Base-by-base conservation (phyloP, 64 coral and sea anemone species). In the Montipora capricornis region DNA sequence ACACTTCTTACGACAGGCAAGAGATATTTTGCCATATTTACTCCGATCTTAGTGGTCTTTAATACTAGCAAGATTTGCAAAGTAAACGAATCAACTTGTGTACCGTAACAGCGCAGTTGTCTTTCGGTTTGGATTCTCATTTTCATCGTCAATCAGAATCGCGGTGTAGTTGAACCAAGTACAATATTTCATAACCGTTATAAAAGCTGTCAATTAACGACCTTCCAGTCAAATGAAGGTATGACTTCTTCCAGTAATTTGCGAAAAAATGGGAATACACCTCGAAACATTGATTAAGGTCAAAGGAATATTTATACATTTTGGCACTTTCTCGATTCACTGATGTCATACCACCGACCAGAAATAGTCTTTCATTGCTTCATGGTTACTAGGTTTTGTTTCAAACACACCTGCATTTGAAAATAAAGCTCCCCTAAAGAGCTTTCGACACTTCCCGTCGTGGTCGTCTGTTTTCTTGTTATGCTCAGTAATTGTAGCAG, bases 271-370 rank as follows among this genome's bases (percentile, higher is more conserved):
- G 17, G 3, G 44, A 49, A 6, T 3, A 50, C 4, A 8, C 44
- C 5, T 78, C 16, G 1, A 76, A 19, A 49, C 76, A 49, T 78
- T 78, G 17, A 71, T 47, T 17, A 20, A 20, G 16, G 45, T 9
- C 13, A 2, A 19, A 16, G 2, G 67, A 50, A 22, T 50, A 15
- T 73, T 69, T 20, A 71, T 68, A 64, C 82, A 49, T 71, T 71
- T 82, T 71, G 82, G 44, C 82, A 71, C 44, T 84, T 67, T 67
- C 81, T 68, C 47, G 81, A 84, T 66, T 84, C 59, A 84, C 71
- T 73, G 16, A 86, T 49, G 20, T 52, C 57, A 20, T 44, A 12
- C 17, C 82, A 78, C 46, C 10, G 15, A 19, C 46, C 68, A 66
- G 48, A 62, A 70, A 86, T 51, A 44, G 45, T 16, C 37, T 61